Base-by-base conservation (phyloP, 2,888 invertebrate species). In the Hyposoter didymator region DNA sequence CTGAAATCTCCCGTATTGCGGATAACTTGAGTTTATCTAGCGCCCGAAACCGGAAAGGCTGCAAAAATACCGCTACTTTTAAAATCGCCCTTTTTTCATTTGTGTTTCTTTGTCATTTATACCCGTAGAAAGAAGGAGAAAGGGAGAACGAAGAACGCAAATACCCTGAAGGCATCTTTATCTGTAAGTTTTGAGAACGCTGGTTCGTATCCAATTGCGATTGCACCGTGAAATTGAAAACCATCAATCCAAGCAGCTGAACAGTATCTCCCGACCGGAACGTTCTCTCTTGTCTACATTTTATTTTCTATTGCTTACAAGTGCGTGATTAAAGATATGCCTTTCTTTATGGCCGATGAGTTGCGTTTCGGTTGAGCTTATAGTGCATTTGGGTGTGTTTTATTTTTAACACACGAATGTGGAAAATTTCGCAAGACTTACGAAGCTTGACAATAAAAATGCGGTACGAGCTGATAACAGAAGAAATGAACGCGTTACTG, bases 21-120 rank as follows among this genome's bases (percentile, higher is more conserved):
- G 78, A 85, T 82, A 82, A 82, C 74, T 78, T 79, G 7, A 78
- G 78, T 85, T 85, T 79, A 85, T 85, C 82, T 75, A 78, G n/a
- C 47, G 64, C 19, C 78, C 55, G 62, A 52, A 72, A 85, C 55
- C 82, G 45, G 52, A 74, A 55, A 32, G 69, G 74, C 67, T 74
- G 62, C 84, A 62, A 73, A 69, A 55, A 74, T 81, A 73, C 67
- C 66, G 69, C 45, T 45, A 78, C 39, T 67, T 47, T n/a, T n/a
- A n/a, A n/a, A n/a, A n/a, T n/a, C n/a, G n/a, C 49, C 49, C 5
- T 28, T 43, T 6, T 45, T n/a, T 1, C 6, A 28, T 39, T 70
- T 79, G 39, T n/a, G 7, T 14, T 22, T 28, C 10, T 22, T 59
- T 19, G 32, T 32, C 22, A 47, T 66, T 55, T 22, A 12, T 12